phyloP scores from a whole-genome alignment of 2,797 vertebrate species.

The Apodemus agrarius region DNA sequence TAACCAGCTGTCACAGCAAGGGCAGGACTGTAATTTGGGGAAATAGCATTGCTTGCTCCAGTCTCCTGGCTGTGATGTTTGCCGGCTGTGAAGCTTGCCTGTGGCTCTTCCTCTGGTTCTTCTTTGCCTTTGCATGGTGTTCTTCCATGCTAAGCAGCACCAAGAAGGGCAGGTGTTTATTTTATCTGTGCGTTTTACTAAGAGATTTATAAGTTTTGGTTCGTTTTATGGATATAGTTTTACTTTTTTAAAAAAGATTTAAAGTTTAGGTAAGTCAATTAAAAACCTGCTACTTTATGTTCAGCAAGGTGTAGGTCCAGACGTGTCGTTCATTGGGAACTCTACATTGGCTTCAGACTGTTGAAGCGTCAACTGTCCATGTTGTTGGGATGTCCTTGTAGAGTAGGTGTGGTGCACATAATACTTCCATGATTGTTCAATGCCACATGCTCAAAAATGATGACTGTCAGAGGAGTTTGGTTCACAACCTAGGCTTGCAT shows the following conservation, averaged over 20 bases:
- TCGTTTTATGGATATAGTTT: not conserved
- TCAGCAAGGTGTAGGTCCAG: not conserved
- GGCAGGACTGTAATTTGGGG: not conserved
- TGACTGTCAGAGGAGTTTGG: not conserved
- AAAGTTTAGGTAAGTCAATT: slow-evolving; percentile 26
- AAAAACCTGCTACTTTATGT: not conserved
- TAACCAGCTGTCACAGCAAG: slow-evolving; percentile 17
- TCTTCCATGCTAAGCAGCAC: not conserved
- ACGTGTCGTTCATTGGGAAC: not conserved
- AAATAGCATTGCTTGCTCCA: not conserved
- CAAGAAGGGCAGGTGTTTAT: not conserved
- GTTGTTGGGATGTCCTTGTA: not conserved
- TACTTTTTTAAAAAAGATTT: slow-evolving; percentile 40
- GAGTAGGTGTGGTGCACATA: not conserved
- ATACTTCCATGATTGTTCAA: not conserved
- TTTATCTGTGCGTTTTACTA: not conserved
- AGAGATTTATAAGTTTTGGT: slow-evolving; percentile 16
- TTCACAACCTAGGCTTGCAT: not conserved
- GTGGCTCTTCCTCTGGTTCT: not conserved
- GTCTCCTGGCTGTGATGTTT: not conserved
- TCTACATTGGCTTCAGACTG: not conserved
- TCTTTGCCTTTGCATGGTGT: not conserved
- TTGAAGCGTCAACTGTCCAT: not conserved
- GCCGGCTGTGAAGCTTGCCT: not conserved
- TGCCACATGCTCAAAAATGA: not conserved